A percentile compares a stretch with the other conserved stretches of the same genome.
Evolutionary conservation across 2,797 vertebrate genomes (phyloP).

Genomic region (Etheostoma perlongum): DNA sequence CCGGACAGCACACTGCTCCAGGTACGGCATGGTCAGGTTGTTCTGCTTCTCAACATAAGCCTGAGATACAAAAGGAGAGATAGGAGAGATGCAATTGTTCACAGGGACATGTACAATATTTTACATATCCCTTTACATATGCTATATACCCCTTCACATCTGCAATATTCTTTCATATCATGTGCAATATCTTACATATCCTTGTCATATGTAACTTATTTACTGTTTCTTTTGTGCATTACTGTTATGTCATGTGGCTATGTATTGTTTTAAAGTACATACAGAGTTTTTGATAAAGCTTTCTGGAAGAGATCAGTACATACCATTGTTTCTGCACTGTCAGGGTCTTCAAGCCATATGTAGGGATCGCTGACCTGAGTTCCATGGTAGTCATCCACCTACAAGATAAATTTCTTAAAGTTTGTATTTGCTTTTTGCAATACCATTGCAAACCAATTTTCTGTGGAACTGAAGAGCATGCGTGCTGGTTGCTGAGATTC

Average conservation of each 20-base stretch:
- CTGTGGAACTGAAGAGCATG: not conserved
- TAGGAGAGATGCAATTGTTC: not conserved
- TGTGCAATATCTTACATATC: too few relatives aligned
- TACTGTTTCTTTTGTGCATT: too few relatives aligned
- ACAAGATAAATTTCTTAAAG: not conserved
- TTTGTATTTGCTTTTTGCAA: not conserved
- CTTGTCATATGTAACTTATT: too few relatives aligned
- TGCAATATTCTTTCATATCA: too few relatives aligned
- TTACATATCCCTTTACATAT: too few relatives aligned
- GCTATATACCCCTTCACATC: too few relatives aligned
- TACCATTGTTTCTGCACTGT: constrained; percentile 82
- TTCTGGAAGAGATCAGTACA: not conserved
- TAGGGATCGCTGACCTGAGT: constrained; percentile 81
- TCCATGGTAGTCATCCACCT: constrained; percentile 84
- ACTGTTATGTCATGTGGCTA: too few relatives aligned
- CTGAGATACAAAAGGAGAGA: constrained; percentile 51
- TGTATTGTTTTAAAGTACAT: too few relatives aligned
- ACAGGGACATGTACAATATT: too few relatives aligned
- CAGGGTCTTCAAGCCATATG: constrained; percentile 82
- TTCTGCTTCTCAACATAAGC: constrained; percentile 86
- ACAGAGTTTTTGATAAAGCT: not conserved
- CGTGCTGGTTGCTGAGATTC: not conserved
- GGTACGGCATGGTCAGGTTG: constrained; percentile 83
- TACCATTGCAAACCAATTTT: not conserved
- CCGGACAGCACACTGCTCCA: constrained; percentile 78